These are phyloP conservation scores for Eudorcas thomsonii DNA, from an alignment of 2,113 vertebrate genomes.

Conservation along the genomic window DNA sequence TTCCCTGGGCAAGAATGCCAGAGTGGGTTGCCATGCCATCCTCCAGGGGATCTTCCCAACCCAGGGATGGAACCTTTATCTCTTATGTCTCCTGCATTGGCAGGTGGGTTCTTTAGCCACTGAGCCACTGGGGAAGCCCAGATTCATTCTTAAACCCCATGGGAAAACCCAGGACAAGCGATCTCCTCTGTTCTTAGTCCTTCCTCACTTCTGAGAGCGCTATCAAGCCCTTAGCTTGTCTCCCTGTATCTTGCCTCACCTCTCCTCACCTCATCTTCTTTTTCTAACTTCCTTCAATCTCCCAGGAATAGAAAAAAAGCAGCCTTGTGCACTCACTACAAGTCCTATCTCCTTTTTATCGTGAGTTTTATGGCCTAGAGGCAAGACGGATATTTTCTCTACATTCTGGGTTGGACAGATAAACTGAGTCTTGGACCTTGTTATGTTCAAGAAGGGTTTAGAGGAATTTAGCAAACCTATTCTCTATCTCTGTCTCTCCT, in stretches of 20 bases:
- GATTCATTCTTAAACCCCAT: not conserved
- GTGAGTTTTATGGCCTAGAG: not conserved
- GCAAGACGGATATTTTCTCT: not conserved
- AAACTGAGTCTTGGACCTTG: not conserved
- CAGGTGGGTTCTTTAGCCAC: not conserved
- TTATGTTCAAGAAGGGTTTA: not conserved
- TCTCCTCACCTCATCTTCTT: not conserved
- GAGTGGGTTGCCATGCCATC: not conserved
- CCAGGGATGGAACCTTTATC: fast-evolving
- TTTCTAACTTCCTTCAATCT: not conserved
- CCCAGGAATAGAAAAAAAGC: not conserved
- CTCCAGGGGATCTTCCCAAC: not conserved
- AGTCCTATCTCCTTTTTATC: not conserved
- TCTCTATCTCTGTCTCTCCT: not conserved
- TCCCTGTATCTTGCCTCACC: not conserved
- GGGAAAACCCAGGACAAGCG: not conserved
- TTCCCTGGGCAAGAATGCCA: not conserved
- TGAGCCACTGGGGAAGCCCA: not conserved
- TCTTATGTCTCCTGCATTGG: not conserved
- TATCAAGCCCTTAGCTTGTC: not conserved
- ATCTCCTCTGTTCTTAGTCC: not conserved
- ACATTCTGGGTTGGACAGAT: not conserved
- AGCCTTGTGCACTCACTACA: not conserved
- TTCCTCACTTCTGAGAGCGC: not conserved
- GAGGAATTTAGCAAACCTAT: not conserved